Conservation (phyloP, 2,888 invertebrate genomes). For the Melipona bicolor region DNA sequence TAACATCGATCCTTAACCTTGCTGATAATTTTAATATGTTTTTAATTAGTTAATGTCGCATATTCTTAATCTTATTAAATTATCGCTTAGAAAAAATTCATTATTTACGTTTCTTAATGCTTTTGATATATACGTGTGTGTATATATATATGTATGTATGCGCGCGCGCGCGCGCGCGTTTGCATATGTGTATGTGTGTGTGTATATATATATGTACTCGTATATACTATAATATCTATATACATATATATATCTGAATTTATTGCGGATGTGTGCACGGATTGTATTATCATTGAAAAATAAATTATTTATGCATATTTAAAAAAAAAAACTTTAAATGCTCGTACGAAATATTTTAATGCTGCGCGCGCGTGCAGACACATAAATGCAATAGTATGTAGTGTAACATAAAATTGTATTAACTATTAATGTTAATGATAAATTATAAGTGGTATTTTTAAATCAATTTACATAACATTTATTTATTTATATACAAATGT, state of each 20-base stretch:
- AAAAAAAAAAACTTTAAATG: neutral
- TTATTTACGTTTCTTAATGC: slow-evolving; percentile 5
- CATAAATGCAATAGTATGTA: neutral
- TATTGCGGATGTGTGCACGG: neutral
- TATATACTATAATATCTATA: neutral
- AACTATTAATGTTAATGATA: neutral
- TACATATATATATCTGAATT: neutral
- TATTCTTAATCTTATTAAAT: slow-evolving; percentile 35
- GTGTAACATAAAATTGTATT: neutral
- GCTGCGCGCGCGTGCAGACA: neutral
- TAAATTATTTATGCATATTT: neutral
- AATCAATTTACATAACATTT: neutral
- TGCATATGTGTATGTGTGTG: neutral
- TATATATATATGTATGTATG: neutral
- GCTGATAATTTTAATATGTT: slow-evolving; percentile 4
- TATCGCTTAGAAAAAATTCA: slow-evolving; percentile 13
- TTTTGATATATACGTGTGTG: neutral
- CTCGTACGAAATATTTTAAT: neutral
- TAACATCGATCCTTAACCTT: neutral
- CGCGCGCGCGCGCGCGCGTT: neutral
- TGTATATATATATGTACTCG: neutral
- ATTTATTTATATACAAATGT: neutral
- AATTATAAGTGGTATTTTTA: slow-evolving; percentile 1
- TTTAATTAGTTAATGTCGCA: slow-evolving; percentile 22
- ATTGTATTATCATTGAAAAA: neutral